These are phyloP conservation scores for Micrastur ruficollis DNA, from an alignment of 2,797 vertebrate genomes.

Conservation along the genomic window DNA sequence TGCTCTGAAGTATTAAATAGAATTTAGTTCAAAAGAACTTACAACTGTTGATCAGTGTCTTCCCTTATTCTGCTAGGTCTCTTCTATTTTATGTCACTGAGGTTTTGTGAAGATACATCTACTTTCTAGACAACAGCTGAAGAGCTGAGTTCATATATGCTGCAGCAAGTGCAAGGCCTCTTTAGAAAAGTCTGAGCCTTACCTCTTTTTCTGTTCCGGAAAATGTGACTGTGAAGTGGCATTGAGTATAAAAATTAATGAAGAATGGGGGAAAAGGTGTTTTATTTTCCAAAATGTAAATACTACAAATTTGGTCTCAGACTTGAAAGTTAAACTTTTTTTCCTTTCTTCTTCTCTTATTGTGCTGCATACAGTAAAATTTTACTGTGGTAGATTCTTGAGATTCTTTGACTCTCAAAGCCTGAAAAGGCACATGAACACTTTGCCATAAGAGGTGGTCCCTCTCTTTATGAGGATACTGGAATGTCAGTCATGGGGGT, in stretches of 20 bases:
- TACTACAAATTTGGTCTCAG: not conserved
- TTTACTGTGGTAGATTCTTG: not conserved
- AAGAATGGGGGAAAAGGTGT: not conserved
- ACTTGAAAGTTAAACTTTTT: not conserved
- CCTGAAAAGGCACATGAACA: fast-evolving
- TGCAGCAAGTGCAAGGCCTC: not conserved
- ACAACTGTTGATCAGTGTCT: not conserved
- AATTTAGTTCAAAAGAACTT: not conserved
- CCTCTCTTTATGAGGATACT: not conserved
- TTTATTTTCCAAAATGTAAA: not conserved
- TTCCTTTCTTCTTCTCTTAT: not conserved
- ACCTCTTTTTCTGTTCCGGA: not conserved
- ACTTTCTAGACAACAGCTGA: not conserved
- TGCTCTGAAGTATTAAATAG: not conserved
- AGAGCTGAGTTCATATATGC: not conserved
- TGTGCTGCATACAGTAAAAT: not conserved
- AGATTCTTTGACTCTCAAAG: not conserved
- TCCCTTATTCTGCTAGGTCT: not conserved
- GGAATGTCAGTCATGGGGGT: not conserved
- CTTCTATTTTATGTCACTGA: not conserved
- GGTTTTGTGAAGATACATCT: not conserved
- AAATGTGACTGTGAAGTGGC: not conserved
- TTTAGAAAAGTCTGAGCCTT: not conserved
- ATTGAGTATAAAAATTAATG: not conserved
- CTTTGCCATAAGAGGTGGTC: not conserved